Base-by-base conservation (phyloP, 2,113 vertebrate species). In the Rhinopithecus roxellana region DNA sequence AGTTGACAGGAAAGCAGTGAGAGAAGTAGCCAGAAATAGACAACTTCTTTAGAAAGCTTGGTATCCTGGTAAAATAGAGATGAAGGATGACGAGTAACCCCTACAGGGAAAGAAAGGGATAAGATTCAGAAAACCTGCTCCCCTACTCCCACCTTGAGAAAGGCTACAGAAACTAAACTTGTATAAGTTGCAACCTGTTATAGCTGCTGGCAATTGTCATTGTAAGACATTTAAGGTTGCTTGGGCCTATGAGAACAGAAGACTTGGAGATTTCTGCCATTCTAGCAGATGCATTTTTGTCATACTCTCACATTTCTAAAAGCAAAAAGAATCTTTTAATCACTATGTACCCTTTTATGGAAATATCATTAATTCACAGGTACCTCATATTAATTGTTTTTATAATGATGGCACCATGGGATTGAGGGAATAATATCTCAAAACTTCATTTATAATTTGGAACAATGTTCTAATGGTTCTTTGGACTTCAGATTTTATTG, bases 231-330 rank as follows among this genome's bases (percentile, higher is more conserved):
- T 59, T 61, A 13, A 70, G 22, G 18, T 64, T 80, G 18, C 48
- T 87, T 55, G 23, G 32, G 14, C 23, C 50, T 59, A n/a, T 50
- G 75, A 77, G 70, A 57, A 30, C 27, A 70, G 86, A 90, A 69
- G 17, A 77, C 45, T 72, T 50, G 4, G 3, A 72, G 38, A 84
- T 89, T 89, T 94, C 35, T 80, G 12, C 8, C 50, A 13, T 89
- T 80, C 32, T 80, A 64, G 45, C 38, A 52, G 25, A 74, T 81
- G 50, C 20, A 38, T 85, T 59, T 30, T 55, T 90, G 45, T 80
- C 79, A 89, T 72, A 45, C 8, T 55, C 18, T 87, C 75, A 69
- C 9, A 35, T 57, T 89, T 59, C 35, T 90, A 57, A 94, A 90
- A 9, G 88, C 38, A 52, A 23, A 43, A 75, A 69, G 3, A 40